Conservation (phyloP, 1,140 invertebrate species). For the Bombus breviceps region DNA sequence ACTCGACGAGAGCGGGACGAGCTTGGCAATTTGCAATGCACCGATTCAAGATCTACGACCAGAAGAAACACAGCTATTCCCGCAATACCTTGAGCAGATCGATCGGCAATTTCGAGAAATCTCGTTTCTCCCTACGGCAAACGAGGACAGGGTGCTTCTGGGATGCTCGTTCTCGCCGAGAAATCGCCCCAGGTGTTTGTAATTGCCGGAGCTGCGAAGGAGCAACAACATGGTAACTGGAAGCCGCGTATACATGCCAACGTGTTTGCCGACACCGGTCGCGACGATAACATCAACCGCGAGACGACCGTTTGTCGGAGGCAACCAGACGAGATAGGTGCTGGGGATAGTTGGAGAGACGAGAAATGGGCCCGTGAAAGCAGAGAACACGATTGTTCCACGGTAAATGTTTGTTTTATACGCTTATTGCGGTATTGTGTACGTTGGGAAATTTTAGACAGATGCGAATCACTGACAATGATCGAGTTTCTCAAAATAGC, state of each 20-base stretch:
- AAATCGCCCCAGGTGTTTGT: slow-evolving; percentile 35
- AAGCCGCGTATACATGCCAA: neutral
- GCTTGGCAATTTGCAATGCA: neutral
- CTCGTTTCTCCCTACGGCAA: too few species aligned
- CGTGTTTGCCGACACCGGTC: slow-evolving; percentile 1
- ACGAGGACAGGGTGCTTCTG: neutral
- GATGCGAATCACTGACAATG: too few species aligned
- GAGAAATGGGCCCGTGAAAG: neutral
- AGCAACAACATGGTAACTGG: slow-evolving; percentile 7
- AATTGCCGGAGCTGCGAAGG: slow-evolving; percentile 43
- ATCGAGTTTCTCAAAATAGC: too few species aligned
- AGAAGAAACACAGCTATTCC: neutral
- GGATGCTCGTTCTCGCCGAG: neutral
- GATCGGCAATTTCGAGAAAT: slow-evolving; percentile 43
- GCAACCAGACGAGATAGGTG: slow-evolving; percentile 6
- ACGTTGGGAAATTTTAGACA: neutral
- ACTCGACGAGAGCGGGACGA: neutral
- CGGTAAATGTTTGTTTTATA: slow-evolving; percentile 5
- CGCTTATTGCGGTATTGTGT: slow-evolving; percentile 2
- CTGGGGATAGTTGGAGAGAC: neutral
- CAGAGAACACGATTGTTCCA: neutral
- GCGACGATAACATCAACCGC: slow-evolving; percentile 37
- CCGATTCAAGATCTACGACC: neutral
- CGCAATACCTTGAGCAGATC: slow-evolving; percentile 13
- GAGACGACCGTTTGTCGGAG: slow-evolving; percentile 32